Percentiles rank a stretch among this genome's conserved stretches.
Evolutionary conservation across 2,888 invertebrate species (phyloP).

Genomic region (Endomychus coccineus): DNA sequence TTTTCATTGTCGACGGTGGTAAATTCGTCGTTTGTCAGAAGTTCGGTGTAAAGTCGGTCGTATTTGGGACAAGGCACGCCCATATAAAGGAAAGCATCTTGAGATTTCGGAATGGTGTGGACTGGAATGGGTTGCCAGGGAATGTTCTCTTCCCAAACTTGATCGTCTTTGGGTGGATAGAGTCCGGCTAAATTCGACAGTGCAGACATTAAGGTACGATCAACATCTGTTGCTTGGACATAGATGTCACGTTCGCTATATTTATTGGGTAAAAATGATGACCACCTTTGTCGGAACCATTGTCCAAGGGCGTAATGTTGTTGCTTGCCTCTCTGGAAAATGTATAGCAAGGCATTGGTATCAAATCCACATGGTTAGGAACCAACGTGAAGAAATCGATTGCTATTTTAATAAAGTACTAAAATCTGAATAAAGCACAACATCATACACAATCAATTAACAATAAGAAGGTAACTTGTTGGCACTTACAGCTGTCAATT

Average conservation of each 20-base stretch:
- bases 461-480: neutral
- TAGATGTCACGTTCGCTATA: slow-evolving; percentile 54
- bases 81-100: slow-evolving; percentile 56
- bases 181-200: slow-evolving; percentile 71
- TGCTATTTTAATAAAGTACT: no score
- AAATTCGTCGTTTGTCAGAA: slow-evolving; percentile 30
- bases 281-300: slow-evolving; percentile 67
- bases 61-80: slow-evolving; percentile 63
- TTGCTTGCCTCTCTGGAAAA: slow-evolving; percentile 58
- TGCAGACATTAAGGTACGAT: slow-evolving; percentile 86
- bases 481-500: slow-evolving; percentile 70
- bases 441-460: neutral
- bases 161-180: slow-evolving; percentile 54
- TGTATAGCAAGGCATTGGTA: no score
- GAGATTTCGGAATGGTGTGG: slow-evolving; percentile 55
- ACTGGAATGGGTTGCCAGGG: slow-evolving; percentile 75
- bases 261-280: slow-evolving; percentile 47
- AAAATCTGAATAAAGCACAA: neutral
- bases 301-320: slow-evolving; percentile 69
- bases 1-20: slow-evolving; percentile 8
- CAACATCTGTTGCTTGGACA: slow-evolving; percentile 73
- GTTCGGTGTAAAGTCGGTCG: slow-evolving; percentile 43
- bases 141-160: slow-evolving; percentile 54
- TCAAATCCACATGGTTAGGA: no score
- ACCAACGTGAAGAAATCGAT: no score